Evolutionary conservation across 2,113 vertebrate genomes (phyloP).

Genomic region (Tricholaema leucomelas): DNA sequence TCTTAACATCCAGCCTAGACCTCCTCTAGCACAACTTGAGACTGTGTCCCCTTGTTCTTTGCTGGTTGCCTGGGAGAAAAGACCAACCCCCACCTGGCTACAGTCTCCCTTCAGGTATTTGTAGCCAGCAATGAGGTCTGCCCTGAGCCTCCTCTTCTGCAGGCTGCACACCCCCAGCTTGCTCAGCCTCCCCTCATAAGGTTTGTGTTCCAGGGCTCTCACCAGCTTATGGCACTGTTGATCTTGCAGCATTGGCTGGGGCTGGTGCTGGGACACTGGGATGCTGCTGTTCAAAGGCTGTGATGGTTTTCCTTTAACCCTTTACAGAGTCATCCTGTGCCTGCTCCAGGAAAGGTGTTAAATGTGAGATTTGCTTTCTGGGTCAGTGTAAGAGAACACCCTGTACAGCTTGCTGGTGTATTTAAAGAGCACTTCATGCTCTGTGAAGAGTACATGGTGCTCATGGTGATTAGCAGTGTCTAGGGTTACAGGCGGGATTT

Average conservation of each 20-base stretch:
- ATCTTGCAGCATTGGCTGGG: background rate
- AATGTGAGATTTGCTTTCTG: background rate
- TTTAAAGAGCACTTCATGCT: slow-evolving; percentile 25
- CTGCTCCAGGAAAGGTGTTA: background rate
- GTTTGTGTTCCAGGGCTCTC: no score
- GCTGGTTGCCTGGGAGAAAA: no score
- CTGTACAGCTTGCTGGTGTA: background rate
- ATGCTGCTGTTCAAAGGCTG: background rate
- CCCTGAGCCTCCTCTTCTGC: no score
- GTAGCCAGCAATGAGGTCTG: no score
- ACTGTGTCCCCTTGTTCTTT: no score
- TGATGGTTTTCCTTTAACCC: background rate
- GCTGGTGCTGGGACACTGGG: background rate
- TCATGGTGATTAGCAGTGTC: background rate
- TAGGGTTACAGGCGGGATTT: background rate
- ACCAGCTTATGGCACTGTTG: background rate
- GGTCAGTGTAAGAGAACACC: background rate
- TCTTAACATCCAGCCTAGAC: no score
- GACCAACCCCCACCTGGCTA: no score
- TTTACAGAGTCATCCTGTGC: background rate
- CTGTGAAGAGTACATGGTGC: background rate
- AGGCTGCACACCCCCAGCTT: no score
- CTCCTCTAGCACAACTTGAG: no score
- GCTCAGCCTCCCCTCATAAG: no score
- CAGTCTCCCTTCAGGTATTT: no score